Conservation (phyloP, 2,113 vertebrate species). For the Canis aureus region DNA sequence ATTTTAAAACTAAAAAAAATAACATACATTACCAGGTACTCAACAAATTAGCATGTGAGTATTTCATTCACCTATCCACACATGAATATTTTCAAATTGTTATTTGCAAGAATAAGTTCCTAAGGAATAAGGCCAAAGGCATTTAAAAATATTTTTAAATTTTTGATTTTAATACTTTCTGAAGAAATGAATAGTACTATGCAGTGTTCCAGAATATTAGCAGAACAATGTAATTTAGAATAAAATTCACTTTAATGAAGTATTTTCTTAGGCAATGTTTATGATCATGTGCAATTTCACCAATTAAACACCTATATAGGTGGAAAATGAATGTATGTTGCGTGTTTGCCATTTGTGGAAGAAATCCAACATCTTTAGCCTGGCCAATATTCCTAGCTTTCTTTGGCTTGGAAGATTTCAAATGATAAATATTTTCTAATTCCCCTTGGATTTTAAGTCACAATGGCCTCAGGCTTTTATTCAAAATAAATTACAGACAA, state of each 20-base stretch:
- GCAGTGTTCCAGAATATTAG: background rate
- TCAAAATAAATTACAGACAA: constrained; percentile 31
- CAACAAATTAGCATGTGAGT: background rate
- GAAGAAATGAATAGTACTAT: background rate
- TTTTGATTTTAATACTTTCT: background rate
- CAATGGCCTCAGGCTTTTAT: background rate
- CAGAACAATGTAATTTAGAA: background rate
- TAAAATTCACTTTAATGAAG: background rate
- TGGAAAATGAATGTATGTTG: background rate
- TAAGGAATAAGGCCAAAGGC: background rate
- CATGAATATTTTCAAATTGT: background rate
- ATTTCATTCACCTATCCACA: background rate
- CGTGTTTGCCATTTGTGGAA: background rate
- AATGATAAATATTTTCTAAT: background rate
- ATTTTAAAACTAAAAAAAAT: background rate
- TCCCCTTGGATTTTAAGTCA: background rate
- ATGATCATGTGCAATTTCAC: background rate
- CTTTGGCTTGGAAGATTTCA: background rate
- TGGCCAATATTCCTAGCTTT: background rate
- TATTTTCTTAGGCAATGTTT: background rate
- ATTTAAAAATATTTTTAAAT: background rate
- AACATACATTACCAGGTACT: background rate
- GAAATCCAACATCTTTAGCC: background rate
- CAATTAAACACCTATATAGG: background rate
- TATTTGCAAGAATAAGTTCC: background rate